These are phyloP conservation scores for Trissoscelio sp. DNA, from an alignment of 2,888 invertebrate species.

Conservation along the genomic window DNA sequence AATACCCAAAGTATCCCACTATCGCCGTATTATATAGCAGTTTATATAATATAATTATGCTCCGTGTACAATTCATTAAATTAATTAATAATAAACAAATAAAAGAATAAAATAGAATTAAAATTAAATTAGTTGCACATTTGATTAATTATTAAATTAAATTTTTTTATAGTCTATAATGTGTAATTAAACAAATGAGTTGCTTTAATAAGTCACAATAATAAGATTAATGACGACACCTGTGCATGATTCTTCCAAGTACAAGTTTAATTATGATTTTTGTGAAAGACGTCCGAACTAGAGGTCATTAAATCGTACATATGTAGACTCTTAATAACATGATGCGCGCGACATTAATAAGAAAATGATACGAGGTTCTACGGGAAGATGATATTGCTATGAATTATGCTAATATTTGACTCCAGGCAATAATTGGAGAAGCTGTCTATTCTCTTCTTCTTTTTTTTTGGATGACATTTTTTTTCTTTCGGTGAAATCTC, in stretches of 20 bases:
- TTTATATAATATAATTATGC: no score
- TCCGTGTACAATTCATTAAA: no score
- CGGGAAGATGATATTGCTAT: conserved; percentile 21
- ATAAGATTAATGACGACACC: conserved; percentile 33
- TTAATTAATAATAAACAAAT: no score
- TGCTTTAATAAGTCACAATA: conserved; percentile 13
- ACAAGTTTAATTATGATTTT: conserved; percentile 45
- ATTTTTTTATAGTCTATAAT: no score
- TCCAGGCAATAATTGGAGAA: conserved; percentile 3
- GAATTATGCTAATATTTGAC: conserved; percentile 28
- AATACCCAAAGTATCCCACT: no score
- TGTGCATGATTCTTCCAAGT: conserved; percentile 2
- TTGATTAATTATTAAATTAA: no score
- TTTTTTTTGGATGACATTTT: no score
- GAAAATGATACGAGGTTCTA: conserved; percentile 24
- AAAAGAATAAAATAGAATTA: no score
- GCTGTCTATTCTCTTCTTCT: no score
- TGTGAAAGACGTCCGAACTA: not conserved
- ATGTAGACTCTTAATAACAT: conserved; percentile 26
- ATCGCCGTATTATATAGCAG: no score
- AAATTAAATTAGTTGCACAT: no score
- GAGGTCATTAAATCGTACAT: conserved; percentile 17
- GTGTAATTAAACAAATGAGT: conserved; percentile 26
- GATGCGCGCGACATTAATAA: conserved; percentile 12
- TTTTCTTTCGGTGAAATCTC: not conserved